A percentile compares a stretch with the other conserved stretches of the same genome.
These are phyloP conservation scores for Callopanchax toddi DNA, from an alignment of 2,113 vertebrate species.

Conservation along the genomic window DNA sequence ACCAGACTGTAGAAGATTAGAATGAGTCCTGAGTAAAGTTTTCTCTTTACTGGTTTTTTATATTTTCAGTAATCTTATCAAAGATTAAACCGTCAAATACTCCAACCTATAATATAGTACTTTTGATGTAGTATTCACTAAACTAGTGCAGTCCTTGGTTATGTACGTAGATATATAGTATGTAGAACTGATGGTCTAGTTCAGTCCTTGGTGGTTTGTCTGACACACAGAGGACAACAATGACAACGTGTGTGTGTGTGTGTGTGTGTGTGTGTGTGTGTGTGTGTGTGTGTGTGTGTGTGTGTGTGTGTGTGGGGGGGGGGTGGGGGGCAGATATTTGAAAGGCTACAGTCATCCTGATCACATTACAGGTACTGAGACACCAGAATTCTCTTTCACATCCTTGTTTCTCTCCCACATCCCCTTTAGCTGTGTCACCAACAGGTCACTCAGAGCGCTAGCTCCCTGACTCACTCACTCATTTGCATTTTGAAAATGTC, in stretches of 20 bases:
- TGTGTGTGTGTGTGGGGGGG: background rate
- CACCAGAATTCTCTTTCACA: constrained; percentile 49
- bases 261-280: too few relatives aligned
- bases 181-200: too few relatives aligned
- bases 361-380: constrained; percentile 74
- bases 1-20: too few relatives aligned
- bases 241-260: background rate
- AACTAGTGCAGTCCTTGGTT: too few relatives aligned
- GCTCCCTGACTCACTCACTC: background rate
- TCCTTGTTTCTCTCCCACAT: constrained; percentile 32
- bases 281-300: background rate
- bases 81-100: too few relatives aligned
- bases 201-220: background rate
- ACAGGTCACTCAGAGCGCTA: constrained; percentile 7
- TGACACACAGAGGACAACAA: background rate
- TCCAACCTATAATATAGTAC: too few relatives aligned
- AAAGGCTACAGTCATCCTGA: constrained; percentile 27
- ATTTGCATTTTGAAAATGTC: constrained; percentile 10
- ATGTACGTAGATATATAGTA: too few relatives aligned
- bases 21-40: too few relatives aligned
- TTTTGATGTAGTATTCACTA: too few relatives aligned
- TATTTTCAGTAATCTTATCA: too few relatives aligned
- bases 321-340: background rate
- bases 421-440: constrained; percentile 15
- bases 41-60: too few relatives aligned